These are phyloP conservation scores for Drosophila anceps DNA, from an alignment of 2,888 invertebrate genomes.

Conservation along the genomic window DNA sequence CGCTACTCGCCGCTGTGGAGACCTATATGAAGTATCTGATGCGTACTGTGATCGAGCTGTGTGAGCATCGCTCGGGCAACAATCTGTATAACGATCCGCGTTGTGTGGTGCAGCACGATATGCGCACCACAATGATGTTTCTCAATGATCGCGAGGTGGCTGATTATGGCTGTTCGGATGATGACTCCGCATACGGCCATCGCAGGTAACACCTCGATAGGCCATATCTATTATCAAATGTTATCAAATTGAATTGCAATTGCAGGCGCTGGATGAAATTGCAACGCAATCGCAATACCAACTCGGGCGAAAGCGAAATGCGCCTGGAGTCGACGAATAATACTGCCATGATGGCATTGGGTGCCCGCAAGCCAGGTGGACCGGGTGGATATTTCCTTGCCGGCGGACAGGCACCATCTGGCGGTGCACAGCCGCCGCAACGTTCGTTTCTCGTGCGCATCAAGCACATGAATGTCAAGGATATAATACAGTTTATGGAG, in stretches of 20 bases:
- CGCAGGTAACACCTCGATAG: conserved; percentile 13
- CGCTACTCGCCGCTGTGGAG: conserved; percentile 55
- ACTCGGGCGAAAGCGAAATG: conserved; percentile 21
- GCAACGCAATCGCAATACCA: conserved; percentile 33
- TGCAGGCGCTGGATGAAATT: conserved; percentile 50
- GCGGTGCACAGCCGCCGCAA: neutral
- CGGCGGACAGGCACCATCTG: neutral
- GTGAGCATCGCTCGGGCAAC: conserved; percentile 53
- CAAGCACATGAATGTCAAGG: conserved; percentile 56
- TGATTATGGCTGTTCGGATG: conserved; percentile 56
- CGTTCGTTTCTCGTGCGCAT: conserved; percentile 25
- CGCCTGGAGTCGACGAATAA: conserved; percentile 45
- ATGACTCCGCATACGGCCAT: conserved; percentile 39
- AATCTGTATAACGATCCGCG: conserved; percentile 39
- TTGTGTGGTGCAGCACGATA: conserved; percentile 30
- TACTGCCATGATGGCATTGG: conserved; percentile 63
- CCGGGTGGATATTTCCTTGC: neutral
- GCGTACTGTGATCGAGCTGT: conserved; percentile 21
- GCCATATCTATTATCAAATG: neutral
- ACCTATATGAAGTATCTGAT: conserved; percentile 49
- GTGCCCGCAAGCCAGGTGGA: conserved; percentile 26
- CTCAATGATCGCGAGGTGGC: conserved; percentile 51
- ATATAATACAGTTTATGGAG: conserved; percentile 60
- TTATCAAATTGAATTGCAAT: neutral
- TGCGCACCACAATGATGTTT: conserved; percentile 52